Percentiles rank a stretch among this genome's conserved stretches.
These are phyloP conservation scores for Dendrocopos noguchii DNA, from an alignment of 2,113 vertebrate genomes.

Conservation along the genomic window DNA sequence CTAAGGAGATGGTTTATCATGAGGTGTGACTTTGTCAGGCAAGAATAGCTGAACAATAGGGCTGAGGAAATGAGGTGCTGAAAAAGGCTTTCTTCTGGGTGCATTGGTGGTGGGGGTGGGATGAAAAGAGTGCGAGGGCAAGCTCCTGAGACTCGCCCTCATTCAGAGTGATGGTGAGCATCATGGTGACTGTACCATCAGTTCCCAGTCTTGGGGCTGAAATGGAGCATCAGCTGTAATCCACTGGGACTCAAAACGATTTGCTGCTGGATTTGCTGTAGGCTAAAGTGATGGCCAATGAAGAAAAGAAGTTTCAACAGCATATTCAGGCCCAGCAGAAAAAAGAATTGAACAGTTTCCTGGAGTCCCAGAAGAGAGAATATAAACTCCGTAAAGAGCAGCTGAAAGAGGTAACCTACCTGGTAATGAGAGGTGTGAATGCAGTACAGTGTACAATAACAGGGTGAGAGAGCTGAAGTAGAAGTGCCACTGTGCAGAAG, in stretches of 20 bases:
- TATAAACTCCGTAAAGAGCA: constrained; percentile 98
- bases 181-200: background rate
- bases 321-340: constrained; percentile 98
- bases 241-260: background rate
- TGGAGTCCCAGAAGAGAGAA: constrained; percentile 96
- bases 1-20: background rate
- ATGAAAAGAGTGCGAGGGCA: background rate
- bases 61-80: background rate
- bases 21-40: background rate
- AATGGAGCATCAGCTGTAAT: background rate
- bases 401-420: constrained; percentile 89
- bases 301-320: constrained; percentile 98
- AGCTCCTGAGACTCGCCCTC: background rate
- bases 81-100: background rate
- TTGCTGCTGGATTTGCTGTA: constrained; percentile 59
- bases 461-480: background rate
- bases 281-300: constrained; percentile 94
- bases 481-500: background rate
- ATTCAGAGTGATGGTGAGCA: background rate
- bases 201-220: background rate
- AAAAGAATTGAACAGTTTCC: constrained; percentile 95
- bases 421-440: background rate
- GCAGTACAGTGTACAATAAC: rapidly evolving
- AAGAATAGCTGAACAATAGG: background rate
- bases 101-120: background rate